Evolutionary conservation across 2,888 invertebrate genomes (phyloP).

Genomic region (Cephus runcator): DNA sequence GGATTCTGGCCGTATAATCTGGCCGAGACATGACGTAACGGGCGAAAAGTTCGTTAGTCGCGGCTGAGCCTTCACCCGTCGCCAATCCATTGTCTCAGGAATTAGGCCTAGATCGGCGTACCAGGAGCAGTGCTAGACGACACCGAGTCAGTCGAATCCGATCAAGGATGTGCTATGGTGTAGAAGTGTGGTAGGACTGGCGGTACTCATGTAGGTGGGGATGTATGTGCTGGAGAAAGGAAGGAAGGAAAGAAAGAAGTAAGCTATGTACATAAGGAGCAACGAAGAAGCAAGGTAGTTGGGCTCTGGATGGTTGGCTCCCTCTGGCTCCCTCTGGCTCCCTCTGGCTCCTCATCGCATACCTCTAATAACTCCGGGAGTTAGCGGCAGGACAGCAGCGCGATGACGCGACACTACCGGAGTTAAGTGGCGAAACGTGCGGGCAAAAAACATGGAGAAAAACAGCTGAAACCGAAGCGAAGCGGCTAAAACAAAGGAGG

Average conservation of each 20-base stretch:
- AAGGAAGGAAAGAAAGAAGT: slow-evolving; percentile 13
- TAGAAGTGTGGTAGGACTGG: no score
- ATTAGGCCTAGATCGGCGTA: slow-evolving; percentile 37
- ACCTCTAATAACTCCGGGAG: slow-evolving; percentile 49
- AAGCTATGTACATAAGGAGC: slow-evolving; percentile 13
- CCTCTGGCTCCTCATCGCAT: slow-evolving; percentile 38
- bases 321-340: neutral
- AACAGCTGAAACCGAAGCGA: slow-evolving; percentile 51
- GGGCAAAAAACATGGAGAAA: slow-evolving; percentile 55
- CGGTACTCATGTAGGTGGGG: no score
- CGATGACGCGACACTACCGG: slow-evolving; percentile 62
- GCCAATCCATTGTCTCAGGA: slow-evolving; percentile 43
- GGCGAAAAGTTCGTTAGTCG: neutral
- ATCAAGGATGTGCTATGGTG: no score
- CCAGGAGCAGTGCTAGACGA: no score
- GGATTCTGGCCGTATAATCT: no score
- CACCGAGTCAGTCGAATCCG: no score
- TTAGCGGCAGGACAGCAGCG: slow-evolving; percentile 38
- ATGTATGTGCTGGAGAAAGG: neutral
- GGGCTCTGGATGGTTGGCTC: slow-evolving; percentile 15
- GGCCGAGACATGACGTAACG: no score
- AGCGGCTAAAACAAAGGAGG: slow-evolving; percentile 62
- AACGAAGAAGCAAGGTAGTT: slow-evolving; percentile 1
- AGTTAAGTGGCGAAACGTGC: slow-evolving; percentile 64
- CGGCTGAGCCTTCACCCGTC: neutral